Conservation (phyloP, 2,113 vertebrate species). For the Manacus vitellinus region DNA sequence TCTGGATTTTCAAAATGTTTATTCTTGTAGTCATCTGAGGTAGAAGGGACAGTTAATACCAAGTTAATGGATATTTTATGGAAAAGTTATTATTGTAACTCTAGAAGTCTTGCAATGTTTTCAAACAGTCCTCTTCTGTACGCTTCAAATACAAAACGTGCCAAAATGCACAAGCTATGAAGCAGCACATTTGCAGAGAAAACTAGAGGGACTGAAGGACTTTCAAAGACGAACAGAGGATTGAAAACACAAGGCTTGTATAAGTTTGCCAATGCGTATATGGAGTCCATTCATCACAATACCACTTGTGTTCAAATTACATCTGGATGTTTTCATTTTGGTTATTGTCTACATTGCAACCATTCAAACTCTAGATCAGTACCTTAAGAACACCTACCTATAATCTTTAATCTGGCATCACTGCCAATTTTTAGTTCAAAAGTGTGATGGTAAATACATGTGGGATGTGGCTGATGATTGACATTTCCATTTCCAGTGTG, state of each 20-base stretch:
- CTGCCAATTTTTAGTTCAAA: background rate
- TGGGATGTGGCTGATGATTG: background rate
- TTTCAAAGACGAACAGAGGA: background rate
- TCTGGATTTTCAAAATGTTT: background rate
- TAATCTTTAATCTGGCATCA: background rate
- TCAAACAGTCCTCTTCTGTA: background rate
- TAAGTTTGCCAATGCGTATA: background rate
- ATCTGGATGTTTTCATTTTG: background rate
- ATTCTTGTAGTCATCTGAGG: background rate
- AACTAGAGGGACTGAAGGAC: background rate
- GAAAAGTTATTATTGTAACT: slow-evolving; percentile 41
- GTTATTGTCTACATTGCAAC: background rate
- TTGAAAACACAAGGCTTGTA: background rate
- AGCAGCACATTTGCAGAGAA: background rate
- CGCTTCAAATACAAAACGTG: background rate
- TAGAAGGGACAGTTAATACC: slow-evolving; percentile 31
- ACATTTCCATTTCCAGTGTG: background rate
- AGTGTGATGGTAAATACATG: background rate
- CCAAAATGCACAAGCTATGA: slow-evolving; percentile 12
- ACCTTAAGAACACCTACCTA: background rate
- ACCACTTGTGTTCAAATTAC: background rate
- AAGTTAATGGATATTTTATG: slow-evolving; percentile 45
- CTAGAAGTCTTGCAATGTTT: background rate
- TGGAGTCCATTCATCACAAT: background rate
- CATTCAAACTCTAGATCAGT: background rate